Evolutionary conservation across 2,888 invertebrate genomes (phyloP), one percentile per base, ranked within the genome.

Genomic region (Arrhopalites spinosus): DNA sequence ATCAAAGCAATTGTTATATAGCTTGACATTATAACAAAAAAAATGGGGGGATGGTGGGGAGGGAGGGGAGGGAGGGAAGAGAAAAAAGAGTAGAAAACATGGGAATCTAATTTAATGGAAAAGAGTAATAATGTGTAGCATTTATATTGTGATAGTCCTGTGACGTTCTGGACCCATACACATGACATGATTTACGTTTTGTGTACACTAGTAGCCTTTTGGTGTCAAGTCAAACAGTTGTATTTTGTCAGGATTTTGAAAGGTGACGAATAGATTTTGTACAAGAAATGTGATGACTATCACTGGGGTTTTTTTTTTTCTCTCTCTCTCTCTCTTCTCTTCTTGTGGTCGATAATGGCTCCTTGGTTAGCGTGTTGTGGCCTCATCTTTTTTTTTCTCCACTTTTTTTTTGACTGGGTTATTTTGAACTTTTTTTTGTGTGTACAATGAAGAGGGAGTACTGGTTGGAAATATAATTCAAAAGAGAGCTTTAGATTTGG

Each of bases 221-320:
- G 59, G 20, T 59, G 59, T 59, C 25, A 13, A 25, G 25, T 7
- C 5, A 25, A 59, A 25, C 25, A 59, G 27, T 17, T 64, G n/a
- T 13, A 64, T 64, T 64, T 43, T 64, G 64, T 43, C n/a, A 20
- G 29, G 36, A 64, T 30, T n/a, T n/a, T 20, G 56, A 56, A 43
- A 64, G 30, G 64, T 43, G 64, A 64, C 30, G n/a, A 64, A 64
- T 64, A 43, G 64, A 43, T 43, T 30, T 30, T 64, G 36, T 43
- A 1, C 20, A 1, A 64, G 43, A 61, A 29, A 30, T 30, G 29
- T 64, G 43, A 64, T 64, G 59, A 59, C 25, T 59, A 64, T 64
- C 30, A 36, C n/a, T 17, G 25, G 61, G 8, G 56, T 59, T 59
- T 59, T 27, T 59, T 11, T 5, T 23, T n/a, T 56, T n/a, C 20